Evolutionary conservation across 2,888 invertebrate genomes (phyloP), one percentile per base, ranked within the genome.

Genomic region (Rhopalosiphum nymphaeae): DNA sequence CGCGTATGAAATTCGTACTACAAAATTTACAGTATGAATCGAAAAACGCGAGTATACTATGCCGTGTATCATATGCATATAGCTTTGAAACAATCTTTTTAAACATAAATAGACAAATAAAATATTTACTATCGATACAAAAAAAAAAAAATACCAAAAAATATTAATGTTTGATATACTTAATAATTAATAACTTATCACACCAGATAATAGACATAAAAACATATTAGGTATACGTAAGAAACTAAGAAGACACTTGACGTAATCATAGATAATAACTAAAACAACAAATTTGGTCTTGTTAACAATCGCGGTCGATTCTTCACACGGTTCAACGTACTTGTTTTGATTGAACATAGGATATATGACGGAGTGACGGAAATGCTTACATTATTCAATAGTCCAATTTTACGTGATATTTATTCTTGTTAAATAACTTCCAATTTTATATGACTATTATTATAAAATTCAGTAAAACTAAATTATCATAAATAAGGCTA

Each of bases 201-300:
- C 21, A 36, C 78, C 21, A 78, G 21, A 3, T 36, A 21, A 36
- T 78, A 9, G 36, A 7, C 7, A 78, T 78, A 78, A 42, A 78
- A 78, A 21, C 7, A 36, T 67, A 78, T 78, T 78, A 36, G n/a
- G 7, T 36, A 90, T 13, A 49, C 25, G 67, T 57, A 85, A 42
- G 84, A 56, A 53, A 42, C 49, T 57, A 85, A 42, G 84, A 56
- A 53, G 53, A 44, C 49, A 53, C 11, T 53, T 21, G 21, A 53
- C 36, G 42, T 84, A 56, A 84, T 36, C 36, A 56, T 61, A 91
- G 44, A 56, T 25, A 89, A 56, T 21, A 78, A 67, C 42, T 91
- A 57, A 84, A 92, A 92, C 61, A 87, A 92, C 92, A 56, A 86
- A 91, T 46, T 91, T 91, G n/a, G 57, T 86, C 46, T 86, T 91